phyloP scores from a whole-genome alignment of 2,113 vertebrate species.

The Gallinago undulata region DNA sequence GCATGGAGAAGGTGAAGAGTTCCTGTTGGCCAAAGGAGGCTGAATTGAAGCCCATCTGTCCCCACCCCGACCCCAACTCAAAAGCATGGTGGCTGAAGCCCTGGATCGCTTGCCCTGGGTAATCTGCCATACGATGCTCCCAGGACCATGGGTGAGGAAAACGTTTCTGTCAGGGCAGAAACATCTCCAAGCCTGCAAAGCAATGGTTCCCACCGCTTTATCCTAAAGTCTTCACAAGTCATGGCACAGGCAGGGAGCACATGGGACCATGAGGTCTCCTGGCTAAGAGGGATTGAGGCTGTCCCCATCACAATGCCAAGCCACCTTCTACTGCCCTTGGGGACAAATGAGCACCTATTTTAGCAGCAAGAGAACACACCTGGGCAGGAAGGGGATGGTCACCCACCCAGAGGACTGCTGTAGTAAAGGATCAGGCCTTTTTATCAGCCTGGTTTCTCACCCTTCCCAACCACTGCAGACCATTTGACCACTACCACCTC shows the following conservation, averaged over 20 bases:
- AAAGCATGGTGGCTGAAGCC: background rate
- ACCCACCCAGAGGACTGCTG: background rate
- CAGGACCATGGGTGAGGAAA: background rate
- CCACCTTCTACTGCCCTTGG: background rate
- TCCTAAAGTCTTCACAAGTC: background rate
- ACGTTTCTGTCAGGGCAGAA: background rate
- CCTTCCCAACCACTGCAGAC: background rate
- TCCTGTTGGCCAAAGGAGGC: background rate
- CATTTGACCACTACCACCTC: background rate
- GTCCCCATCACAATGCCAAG: background rate
- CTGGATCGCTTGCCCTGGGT: background rate
- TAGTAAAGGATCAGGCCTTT: background rate
- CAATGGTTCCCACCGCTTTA: background rate
- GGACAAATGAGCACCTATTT: background rate
- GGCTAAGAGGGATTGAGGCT: background rate
- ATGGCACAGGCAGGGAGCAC: background rate
- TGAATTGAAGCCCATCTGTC: background rate
- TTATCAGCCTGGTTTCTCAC: background rate
- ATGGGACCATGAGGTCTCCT: accelerated
- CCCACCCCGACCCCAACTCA: background rate
- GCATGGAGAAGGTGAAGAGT: background rate
- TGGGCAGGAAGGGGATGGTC: background rate
- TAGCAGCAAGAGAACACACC: background rate
- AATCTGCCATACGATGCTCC: background rate
- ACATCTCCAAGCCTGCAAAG: background rate